Evolutionary conservation across 1,140 invertebrate species (phyloP), one percentile per base, ranked within the genome.

Genomic region (Plodia interpunctella): DNA sequence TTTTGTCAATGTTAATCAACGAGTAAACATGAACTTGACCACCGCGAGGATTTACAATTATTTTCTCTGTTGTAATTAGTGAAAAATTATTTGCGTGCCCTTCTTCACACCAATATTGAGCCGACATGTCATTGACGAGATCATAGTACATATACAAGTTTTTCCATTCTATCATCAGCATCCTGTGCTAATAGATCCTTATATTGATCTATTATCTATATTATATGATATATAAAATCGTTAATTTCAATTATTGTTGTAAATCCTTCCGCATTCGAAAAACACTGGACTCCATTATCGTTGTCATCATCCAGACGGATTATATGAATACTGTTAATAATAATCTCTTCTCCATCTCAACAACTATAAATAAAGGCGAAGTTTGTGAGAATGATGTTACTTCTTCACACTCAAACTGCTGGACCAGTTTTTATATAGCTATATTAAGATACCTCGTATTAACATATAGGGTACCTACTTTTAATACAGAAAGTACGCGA

Each of bases 91-190:
- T 76, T 15, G 76, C 78, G 53, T 87, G 84, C 5, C 78, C 84
- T 68, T n/a, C n/a, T n/a, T 87, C 82, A 67, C 84, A 87, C 84
- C 84, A 87, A 65, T 87, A 87, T 54, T 85, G 79, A 11, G 82
- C 84, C 20, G 80, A 74, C 63, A 78, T 72, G 20, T 81, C 72
- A 15, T 79, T 79, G 11, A 85, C 68, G 32, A 79, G 62, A 62
- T 79, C 65, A n/a, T 15, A 87, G 74, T 52, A 60, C 57, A 59
- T 81, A 85, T 6, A 83, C 68, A 21, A 62, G 55, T 74, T 83
- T 83, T 64, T 84, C 81, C 61, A 73, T 49, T 18, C 60, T 54
- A 17, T 25, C 28, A 18, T 60, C 19, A 49, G 30, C 49, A 54
- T 68, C 55, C 9, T 53, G 19, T 20, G 63, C 56, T 44, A 50